Evolutionary conservation across 2,888 invertebrate species (phyloP), one percentile per base, ranked within the genome.

Genomic region (Campoletis raptor): DNA sequence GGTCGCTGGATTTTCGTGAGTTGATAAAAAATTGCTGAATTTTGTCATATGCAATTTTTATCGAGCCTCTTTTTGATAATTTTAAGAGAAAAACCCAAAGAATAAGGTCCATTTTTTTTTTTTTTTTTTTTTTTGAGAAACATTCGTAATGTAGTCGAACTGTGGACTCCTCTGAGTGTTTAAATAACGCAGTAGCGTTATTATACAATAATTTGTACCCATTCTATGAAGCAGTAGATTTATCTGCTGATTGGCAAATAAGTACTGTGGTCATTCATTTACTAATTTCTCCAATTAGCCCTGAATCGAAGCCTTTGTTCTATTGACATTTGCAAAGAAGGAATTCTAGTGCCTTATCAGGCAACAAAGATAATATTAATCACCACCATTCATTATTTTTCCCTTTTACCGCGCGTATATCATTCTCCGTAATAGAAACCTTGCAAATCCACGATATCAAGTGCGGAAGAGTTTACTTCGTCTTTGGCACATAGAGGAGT

Each of bases 301-400:
- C n/a, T 36, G 57, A 57, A 70, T 57, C 54, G 42, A 79, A 30
- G 54, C 18, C 30, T 9, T 57, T 57, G 69, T 57, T 70, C 12
- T 12, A 67, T 15, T 10, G 4, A 6, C 10, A 36, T 70, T 48
- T 57, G 18, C 30, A 18, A 8, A 12, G 21, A 24, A 24, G 5
- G 4, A 21, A 40, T 40, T 37, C 2, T 24, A 40, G 21, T 9
- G 8, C 64, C 10, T 18, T 8, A 76, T 42, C 12, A 57, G 7
- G 37, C 61, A 40, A 42, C 18, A 45, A n/a, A 24, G 24, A 52
- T 64, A 64, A 18, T n/a, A 24, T 54, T 54, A 10, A 40, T 42
- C 18, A 12, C 30, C 36, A 42, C 21, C 9, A 42, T 57, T 67
- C 52, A n/a, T 18, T 30, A 30, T 30, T 30, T 52, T n/a, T n/a